These are phyloP conservation scores for Neoascia interrupta DNA, from an alignment of 2,888 invertebrate genomes.

Conservation along the genomic window DNA sequence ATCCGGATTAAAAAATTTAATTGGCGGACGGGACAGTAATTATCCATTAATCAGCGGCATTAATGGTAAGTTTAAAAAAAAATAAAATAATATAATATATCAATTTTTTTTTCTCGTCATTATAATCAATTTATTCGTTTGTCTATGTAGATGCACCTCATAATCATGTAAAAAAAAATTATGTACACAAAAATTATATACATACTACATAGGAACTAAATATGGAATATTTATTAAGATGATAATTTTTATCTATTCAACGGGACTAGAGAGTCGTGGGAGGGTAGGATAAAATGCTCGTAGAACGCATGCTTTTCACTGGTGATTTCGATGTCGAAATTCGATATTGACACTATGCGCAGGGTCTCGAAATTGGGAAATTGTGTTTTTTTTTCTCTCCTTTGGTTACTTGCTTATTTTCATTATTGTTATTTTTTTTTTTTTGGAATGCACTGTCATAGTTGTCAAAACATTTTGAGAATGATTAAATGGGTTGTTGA, in stretches of 20 bases:
- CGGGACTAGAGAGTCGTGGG: background rate
- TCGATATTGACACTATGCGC: slow-evolving; percentile 51
- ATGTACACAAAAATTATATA: slow-evolving; percentile 13
- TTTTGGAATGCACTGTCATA: background rate
- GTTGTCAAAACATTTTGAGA: slow-evolving; percentile 13
- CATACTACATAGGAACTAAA: background rate
- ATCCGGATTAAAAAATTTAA: slow-evolving; percentile 91
- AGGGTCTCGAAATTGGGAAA: slow-evolving; percentile 32
- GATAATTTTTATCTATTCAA: background rate
- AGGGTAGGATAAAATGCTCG: slow-evolving; percentile 9
- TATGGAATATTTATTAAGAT: background rate
- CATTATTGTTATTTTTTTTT: slow-evolving; percentile 6
- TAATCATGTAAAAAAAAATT: slow-evolving; percentile 44
- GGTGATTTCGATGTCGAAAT: slow-evolving; percentile 45
- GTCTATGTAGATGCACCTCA: slow-evolving; percentile 51
- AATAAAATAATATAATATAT: slow-evolving; percentile 1
- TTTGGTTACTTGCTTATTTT: background rate
- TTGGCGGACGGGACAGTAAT: slow-evolving; percentile 89
- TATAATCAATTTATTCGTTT: no score
- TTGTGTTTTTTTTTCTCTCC: slow-evolving; percentile 22
- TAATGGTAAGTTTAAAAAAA: slow-evolving; percentile 80
- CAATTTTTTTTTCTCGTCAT: no score
- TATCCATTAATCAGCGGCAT: slow-evolving; percentile 89
- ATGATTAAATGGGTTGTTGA: slow-evolving; percentile 11
- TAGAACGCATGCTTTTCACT: slow-evolving; percentile 61